phyloP scores from a whole-genome alignment of 2,113 vertebrate genomes.

The Pogona vitticeps region DNA sequence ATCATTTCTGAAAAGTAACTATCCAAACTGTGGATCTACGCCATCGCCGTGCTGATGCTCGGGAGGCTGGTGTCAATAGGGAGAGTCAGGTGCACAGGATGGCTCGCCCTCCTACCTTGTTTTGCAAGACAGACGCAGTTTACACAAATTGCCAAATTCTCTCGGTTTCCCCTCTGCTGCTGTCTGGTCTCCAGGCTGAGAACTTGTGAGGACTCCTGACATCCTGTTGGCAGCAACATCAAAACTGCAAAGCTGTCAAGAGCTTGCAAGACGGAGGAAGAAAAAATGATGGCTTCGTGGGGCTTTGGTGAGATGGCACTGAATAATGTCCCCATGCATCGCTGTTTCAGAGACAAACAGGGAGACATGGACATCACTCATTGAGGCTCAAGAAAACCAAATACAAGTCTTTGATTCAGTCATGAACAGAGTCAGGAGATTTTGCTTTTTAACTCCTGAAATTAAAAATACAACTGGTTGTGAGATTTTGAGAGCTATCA shows the following conservation, averaged over 20 bases:
- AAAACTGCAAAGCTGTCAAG: slow-evolving; percentile 14
- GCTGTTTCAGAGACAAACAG: not conserved
- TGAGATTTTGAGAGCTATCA: no score
- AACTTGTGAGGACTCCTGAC: slow-evolving; percentile 1
- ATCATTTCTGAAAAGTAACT: not conserved
- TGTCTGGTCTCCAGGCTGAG: not conserved
- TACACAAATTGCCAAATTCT: not conserved
- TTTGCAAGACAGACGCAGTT: not conserved
- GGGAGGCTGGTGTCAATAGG: not conserved
- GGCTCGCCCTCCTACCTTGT: not conserved
- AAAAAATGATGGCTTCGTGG: not conserved
- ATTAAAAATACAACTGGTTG: no score
- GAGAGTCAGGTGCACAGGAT: not conserved
- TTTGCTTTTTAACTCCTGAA: no score
- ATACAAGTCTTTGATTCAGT: not conserved
- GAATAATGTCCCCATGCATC: not conserved
- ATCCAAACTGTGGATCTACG: not conserved
- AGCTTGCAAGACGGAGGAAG: not conserved
- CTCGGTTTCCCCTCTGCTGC: not conserved
- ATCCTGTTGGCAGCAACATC: not conserved
- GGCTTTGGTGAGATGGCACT: not conserved
- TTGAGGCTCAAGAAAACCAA: not conserved
- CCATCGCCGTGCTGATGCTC: not conserved
- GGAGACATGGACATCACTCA: no score
- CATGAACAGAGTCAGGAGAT: no score